Percentiles rank a stretch among this genome's conserved stretches.
Evolutionary conservation across 1,140 invertebrate species (phyloP).

Genomic region (Proales similis): DNA sequence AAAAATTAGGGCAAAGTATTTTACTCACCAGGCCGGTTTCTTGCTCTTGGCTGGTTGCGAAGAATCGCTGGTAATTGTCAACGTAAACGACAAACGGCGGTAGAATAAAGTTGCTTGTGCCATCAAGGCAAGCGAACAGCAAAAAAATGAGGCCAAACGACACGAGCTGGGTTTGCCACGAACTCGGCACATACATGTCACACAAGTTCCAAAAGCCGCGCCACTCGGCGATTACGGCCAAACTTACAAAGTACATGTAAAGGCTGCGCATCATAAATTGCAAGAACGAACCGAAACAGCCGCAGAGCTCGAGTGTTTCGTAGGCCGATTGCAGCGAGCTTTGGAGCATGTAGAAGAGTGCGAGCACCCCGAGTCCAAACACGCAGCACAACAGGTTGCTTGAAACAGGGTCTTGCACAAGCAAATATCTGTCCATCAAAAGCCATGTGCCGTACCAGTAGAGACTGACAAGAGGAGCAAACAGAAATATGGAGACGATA

Average conservation of each 20-base stretch:
- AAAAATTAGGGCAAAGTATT: background rate
- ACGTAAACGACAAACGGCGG: constrained; percentile 27
- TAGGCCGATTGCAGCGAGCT: constrained; percentile 20
- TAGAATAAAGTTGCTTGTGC: constrained; percentile 20
- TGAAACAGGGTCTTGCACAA: background rate
- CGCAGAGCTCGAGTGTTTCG: constrained; percentile 17
- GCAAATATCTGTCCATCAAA: constrained; percentile 28
- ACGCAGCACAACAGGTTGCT: constrained; percentile 28
- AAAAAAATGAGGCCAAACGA: constrained; percentile 12
- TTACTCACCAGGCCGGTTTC: background rate
- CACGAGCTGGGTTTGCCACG: constrained; percentile 7
- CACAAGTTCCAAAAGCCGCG: constrained; percentile 28
- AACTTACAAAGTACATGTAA: constrained; percentile 16
- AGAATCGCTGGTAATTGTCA: constrained; percentile 26
- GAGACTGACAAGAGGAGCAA: constrained; percentile 13
- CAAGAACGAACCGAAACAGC: background rate
- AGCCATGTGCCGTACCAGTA: constrained; percentile 35
- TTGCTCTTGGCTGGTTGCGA: constrained; percentile 26
- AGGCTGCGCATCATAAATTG: constrained; percentile 25
- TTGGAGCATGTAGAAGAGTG: constrained; percentile 25
- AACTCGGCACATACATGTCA: background rate
- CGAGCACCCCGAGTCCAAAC: constrained; percentile 11
- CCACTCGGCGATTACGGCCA: constrained; percentile 25
- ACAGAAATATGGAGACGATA: constrained; percentile 22
- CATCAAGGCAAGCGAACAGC: constrained; percentile 25